These are phyloP conservation scores for Plagiodera versicolora DNA, from an alignment of 2,888 invertebrate species.

Conservation along the genomic window DNA sequence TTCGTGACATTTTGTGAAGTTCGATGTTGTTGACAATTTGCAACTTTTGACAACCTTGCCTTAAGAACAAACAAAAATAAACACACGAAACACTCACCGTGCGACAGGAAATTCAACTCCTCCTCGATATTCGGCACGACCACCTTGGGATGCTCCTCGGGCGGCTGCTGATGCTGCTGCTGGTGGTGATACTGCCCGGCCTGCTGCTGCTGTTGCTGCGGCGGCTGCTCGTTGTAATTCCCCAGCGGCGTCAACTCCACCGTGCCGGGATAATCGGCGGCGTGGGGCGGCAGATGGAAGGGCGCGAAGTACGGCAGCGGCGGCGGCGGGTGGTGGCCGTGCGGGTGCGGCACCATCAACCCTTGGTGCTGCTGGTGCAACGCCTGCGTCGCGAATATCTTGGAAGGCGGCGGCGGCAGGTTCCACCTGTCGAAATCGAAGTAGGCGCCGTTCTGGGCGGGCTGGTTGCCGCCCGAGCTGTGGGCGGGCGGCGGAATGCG, in stretches of 20 bases:
- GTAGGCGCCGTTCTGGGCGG: slow-evolving; percentile 59
- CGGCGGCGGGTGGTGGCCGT: slow-evolving; percentile 62
- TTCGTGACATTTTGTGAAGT: too few relatives aligned
- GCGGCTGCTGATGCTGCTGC: slow-evolving; percentile 47
- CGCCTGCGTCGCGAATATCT: slow-evolving; percentile 65
- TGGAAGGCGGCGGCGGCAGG: slow-evolving; percentile 68
- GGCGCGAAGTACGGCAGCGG: slow-evolving; percentile 76
- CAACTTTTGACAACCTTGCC: too few relatives aligned
- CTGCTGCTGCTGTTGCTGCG: slow-evolving; percentile 33
- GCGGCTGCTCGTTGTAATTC: slow-evolving; percentile 59
- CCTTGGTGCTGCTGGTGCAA: slow-evolving; percentile 55
- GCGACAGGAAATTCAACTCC: slow-evolving; percentile 79
- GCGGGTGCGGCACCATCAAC: slow-evolving; percentile 68
- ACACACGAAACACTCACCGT: slow-evolving; percentile 45
- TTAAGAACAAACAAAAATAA: background rate
- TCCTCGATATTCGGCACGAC: slow-evolving; percentile 88
- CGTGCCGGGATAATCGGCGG: slow-evolving; percentile 56
- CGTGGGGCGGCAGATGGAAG: slow-evolving; percentile 68
- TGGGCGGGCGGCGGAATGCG: slow-evolving; percentile 75
- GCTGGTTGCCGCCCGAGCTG: slow-evolving; percentile 55
- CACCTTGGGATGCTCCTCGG: slow-evolving; percentile 76
- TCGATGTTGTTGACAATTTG: background rate
- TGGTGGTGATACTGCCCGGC: slow-evolving; percentile 34
- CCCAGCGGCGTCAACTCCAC: slow-evolving; percentile 67
- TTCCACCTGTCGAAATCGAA: slow-evolving; percentile 85